Evolutionary conservation across 2,888 invertebrate species (phyloP), one percentile per base, ranked within the genome.

Genomic region (Bimastos eiseni): DNA sequence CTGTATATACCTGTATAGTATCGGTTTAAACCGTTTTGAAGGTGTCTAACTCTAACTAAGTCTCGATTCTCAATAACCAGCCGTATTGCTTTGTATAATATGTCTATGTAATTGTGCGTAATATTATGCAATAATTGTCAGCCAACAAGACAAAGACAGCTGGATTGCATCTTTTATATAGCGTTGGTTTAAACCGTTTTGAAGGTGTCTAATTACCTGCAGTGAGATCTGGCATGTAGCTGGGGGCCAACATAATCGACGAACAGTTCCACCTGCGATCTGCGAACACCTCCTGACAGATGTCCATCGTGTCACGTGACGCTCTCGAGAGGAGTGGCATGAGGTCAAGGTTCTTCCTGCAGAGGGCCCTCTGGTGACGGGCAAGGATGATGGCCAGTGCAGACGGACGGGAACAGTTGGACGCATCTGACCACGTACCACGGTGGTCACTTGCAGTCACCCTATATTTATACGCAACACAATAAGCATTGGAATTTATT

Each of bases 201-300:
- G 41, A 15, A 6, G 41, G 41, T 41, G 41, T 6, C 15, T 41
- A 41, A 17, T 41, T 94, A 97, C 97, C 97, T 95, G 97, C 96
- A 1, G 97, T 96, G 92, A 97, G 95, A 95, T 98, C 97, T 17
- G 97, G 97, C 30, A 97, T 96, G 93, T 96, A 96, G 93, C 96
- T 96, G 0, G 97, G 97, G 0, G 97, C 97, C 37, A 96, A 96
- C 86, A 96, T 96, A 90, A 97, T 96, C 88, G 97, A 97, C 91
- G 97, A 97, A 95, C 97, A 98, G 95, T 98, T 97, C 98, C 97
- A 98, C 91, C 97, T 95, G 92, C 97, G 96, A 93, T 97, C 96
- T 37, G 96, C 96, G 95, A 97, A 97, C 49, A 97, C 96, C 92
- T 96, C 95, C 94, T 97, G 96, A 95, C 97, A 98, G 6, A 94